These are phyloP conservation scores for Entomyzon cyanotis DNA, from an alignment of 2,113 vertebrate genomes.

Conservation along the genomic window DNA sequence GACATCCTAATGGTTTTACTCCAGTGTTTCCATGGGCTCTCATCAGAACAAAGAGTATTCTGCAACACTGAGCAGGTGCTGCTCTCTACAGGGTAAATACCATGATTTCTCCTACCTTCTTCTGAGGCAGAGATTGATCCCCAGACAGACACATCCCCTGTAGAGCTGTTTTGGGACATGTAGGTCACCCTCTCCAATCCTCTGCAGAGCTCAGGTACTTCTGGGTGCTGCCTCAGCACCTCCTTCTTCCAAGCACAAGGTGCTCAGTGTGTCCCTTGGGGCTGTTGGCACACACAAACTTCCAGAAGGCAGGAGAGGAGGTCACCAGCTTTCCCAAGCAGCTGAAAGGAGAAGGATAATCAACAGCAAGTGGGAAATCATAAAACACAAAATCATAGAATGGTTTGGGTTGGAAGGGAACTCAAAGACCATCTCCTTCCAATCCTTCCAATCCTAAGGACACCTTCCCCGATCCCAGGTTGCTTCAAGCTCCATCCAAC, in stretches of 20 bases:
- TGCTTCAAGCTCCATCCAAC: not conserved
- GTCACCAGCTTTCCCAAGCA: not conserved
- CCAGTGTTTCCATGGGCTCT: not conserved
- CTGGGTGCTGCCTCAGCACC: not conserved
- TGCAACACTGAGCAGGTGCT: not conserved
- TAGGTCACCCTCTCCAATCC: not conserved
- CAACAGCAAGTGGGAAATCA: not conserved
- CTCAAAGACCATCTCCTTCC: not conserved
- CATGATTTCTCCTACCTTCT: not conserved
- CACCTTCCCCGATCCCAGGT: fast-evolving
- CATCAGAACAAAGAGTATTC: not conserved
- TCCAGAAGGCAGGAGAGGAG: not conserved
- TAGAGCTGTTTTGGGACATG: not conserved
- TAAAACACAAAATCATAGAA: not conserved
- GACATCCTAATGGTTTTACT: not conserved
- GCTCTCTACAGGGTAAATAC: not conserved
- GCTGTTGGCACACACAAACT: not conserved
- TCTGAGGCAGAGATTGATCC: not conserved
- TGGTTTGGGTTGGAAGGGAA: not conserved
- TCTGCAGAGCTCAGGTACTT: not conserved
- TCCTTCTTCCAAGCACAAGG: not conserved
- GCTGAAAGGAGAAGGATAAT: not conserved
- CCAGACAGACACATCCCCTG: not conserved
- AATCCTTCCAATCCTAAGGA: not conserved
- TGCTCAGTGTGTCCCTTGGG: not conserved